These are phyloP conservation scores for Pseudomyrmex dendroicus DNA, from an alignment of 1,140 invertebrate genomes.

Conservation along the genomic window DNA sequence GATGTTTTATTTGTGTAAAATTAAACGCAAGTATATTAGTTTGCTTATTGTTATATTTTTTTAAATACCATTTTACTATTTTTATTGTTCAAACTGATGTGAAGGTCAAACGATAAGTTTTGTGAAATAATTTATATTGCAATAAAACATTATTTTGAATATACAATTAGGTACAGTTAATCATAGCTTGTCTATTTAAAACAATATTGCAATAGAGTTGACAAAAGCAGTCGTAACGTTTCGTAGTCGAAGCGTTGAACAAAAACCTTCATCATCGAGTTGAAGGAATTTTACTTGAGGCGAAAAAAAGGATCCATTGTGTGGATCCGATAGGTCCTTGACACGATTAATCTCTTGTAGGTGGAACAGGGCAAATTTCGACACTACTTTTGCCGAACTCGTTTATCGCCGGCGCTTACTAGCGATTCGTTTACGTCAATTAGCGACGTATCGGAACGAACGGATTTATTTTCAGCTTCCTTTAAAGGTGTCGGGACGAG, in stretches of 20 bases:
- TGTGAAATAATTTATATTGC: no score
- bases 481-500: conserved; percentile 26
- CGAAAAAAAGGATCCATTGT: conserved; percentile 38
- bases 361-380: conserved; percentile 70
- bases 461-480: conserved; percentile 19
- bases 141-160: no score
- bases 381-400: conserved; percentile 43
- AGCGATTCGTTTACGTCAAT: conserved; percentile 42
- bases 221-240: not conserved
- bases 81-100: no score
- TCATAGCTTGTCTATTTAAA: no score
- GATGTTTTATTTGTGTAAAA: no score
- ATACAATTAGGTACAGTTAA: no score
- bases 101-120: no score
- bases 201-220: not conserved
- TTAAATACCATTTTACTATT: no score
- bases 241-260: conserved; percentile 26
- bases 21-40: no score
- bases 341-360: conserved; percentile 74
- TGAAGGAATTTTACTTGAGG: conserved; percentile 63
- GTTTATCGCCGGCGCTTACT: not conserved
- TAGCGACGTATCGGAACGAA: conserved; percentile 10
- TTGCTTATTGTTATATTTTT: no score
- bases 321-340: conserved; percentile 64
- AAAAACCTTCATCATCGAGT: conserved; percentile 56